Conservation (phyloP, 2,888 invertebrate species). For the Rhyacophila evoluta region DNA sequence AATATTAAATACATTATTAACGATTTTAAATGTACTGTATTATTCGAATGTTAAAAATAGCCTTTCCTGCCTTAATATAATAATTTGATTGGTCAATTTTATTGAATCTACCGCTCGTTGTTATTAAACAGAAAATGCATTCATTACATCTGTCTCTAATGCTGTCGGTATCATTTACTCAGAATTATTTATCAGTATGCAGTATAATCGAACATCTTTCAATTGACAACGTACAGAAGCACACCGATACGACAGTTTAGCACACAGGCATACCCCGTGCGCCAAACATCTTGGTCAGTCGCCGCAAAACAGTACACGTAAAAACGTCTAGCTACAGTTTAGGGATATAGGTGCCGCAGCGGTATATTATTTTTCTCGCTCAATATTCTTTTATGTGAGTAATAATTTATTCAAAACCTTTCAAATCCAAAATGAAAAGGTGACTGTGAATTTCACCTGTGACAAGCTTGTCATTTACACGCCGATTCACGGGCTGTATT, state of each 20-base stretch:
- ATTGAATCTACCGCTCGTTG: not conserved
- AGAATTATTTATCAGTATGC: not conserved
- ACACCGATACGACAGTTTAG: not conserved
- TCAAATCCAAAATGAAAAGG: slow-evolving; percentile 12
- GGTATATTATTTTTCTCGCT: slow-evolving; percentile 19
- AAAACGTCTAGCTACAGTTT: slow-evolving; percentile 18
- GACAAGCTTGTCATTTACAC: slow-evolving; percentile 17
- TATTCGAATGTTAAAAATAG: too few species aligned
- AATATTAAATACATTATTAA: too few species aligned
- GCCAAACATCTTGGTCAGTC: slow-evolving; percentile 10
- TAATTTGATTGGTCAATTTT: not conserved
- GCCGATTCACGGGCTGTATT: not conserved
- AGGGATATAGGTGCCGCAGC: slow-evolving; percentile 1
- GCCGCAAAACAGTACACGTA: slow-evolving; percentile 18
- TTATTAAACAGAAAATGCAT: not conserved
- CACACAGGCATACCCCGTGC: slow-evolving; percentile 7
- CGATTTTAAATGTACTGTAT: too few species aligned
- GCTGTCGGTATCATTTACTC: not conserved
- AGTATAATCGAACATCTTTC: not conserved
- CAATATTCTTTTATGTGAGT: slow-evolving; percentile 22
- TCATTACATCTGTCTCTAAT: not conserved
- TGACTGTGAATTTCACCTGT: slow-evolving; percentile 2
- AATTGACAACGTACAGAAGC: slow-evolving; percentile 6
- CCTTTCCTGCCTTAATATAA: not conserved
- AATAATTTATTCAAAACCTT: not conserved